Conservation (phyloP, 2,797 vertebrate genomes). For the Pitangus sulphuratus region DNA sequence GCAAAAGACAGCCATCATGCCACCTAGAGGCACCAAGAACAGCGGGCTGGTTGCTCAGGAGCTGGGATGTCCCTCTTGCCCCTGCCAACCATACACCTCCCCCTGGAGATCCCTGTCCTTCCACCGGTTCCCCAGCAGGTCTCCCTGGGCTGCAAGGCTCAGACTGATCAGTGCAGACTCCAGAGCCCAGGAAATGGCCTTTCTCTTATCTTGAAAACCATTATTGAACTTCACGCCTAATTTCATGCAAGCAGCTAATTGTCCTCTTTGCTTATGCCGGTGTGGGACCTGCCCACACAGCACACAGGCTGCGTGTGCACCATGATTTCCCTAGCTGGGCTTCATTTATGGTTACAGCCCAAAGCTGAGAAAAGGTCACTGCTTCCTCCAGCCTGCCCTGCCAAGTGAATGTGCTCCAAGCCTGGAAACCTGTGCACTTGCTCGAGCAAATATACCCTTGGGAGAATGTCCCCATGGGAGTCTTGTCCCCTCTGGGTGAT, state of each 20-base stretch:
- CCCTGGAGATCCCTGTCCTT: not conserved
- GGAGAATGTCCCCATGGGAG: not conserved
- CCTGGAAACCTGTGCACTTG: not conserved
- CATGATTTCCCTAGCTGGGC: accelerated
- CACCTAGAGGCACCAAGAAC: not conserved
- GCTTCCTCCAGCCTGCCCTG: not conserved
- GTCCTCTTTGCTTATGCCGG: not conserved
- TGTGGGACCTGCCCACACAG: not conserved
- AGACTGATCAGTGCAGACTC: not conserved
- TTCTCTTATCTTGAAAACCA: not conserved
- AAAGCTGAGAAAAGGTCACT: not conserved
- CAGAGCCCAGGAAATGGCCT: not conserved
- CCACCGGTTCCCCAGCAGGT: accelerated
- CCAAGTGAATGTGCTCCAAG: not conserved
- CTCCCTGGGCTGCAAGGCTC: not conserved
- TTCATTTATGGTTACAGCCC: not conserved
- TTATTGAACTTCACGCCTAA: accelerated
- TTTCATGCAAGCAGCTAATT: not conserved
- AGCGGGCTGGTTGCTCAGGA: accelerated
- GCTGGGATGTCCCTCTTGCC: not conserved
- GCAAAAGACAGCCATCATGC: not conserved
- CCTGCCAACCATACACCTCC: accelerated
- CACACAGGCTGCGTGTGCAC: accelerated
- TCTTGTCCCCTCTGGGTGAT: not conserved
- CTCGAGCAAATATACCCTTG: not conserved